A percentile compares a stretch with the other conserved stretches of the same genome.
These are phyloP conservation scores for Brenthis hecate DNA, from an alignment of 2,888 invertebrate species.

Conservation along the genomic window DNA sequence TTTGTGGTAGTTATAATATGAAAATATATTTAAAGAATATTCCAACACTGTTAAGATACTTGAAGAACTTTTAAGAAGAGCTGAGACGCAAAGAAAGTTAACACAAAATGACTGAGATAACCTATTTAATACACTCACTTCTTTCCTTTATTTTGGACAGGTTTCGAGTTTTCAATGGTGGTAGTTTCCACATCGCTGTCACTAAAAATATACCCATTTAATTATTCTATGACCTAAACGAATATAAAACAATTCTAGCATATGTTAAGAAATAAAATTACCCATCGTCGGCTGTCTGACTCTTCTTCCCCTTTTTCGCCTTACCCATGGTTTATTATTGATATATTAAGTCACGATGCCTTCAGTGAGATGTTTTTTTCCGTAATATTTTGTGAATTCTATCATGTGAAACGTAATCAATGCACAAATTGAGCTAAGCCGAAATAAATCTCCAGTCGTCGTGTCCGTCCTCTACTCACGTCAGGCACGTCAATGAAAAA, in stretches of 20 bases:
- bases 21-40: neutral
- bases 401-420: constrained; percentile 77
- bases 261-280: constrained; percentile 73
- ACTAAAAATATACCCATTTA: constrained; percentile 67
- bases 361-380: constrained; percentile 62
- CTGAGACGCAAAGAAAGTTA: constrained; percentile 15
- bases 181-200: constrained; percentile 84
- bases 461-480: constrained; percentile 56
- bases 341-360: constrained; percentile 74
- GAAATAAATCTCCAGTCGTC: constrained; percentile 58
- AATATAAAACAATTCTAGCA: constrained; percentile 50
- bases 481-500: constrained; percentile 38
- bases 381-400: constrained; percentile 68
- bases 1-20: neutral
- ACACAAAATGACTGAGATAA: constrained; percentile 48
- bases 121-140: constrained; percentile 75
- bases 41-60: no score
- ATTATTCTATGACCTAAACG: constrained; percentile 41
- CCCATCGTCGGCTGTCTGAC: constrained; percentile 88
- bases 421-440: constrained; percentile 59
- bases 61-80: neutral
- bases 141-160: constrained; percentile 65
- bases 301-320: constrained; percentile 91
- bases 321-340: constrained; percentile 85
- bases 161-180: constrained; percentile 66